A percentile compares a stretch with the other conserved stretches of the same genome.
These are phyloP conservation scores for Fregata magnificens DNA, from an alignment of 2,113 vertebrate species.

Conservation along the genomic window DNA sequence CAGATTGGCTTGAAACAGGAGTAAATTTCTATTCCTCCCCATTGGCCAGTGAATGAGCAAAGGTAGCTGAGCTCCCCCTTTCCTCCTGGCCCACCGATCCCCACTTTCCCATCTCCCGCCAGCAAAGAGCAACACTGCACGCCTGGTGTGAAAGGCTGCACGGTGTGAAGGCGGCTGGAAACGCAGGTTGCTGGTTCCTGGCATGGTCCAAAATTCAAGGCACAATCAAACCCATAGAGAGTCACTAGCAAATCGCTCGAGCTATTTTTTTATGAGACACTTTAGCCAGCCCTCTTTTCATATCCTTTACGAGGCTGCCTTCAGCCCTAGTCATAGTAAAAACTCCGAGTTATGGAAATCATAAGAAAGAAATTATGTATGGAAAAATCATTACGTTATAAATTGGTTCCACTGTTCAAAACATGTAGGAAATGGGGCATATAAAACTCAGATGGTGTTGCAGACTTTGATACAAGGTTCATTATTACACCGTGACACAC, in stretches of 20 bases:
- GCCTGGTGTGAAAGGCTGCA: not conserved
- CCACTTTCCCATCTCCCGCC: not conserved
- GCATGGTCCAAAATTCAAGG: not conserved
- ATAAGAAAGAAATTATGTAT: conserved; percentile 80
- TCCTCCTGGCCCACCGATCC: not conserved
- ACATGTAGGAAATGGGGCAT: conserved; percentile 78
- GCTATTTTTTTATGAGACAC: conserved; percentile 63
- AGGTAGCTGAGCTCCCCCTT: not conserved
- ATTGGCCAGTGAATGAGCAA: not conserved
- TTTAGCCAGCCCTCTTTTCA: conserved; percentile 54
- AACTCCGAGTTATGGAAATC: conserved; percentile 73
- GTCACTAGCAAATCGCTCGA: conserved; percentile 23
- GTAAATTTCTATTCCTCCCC: conserved; percentile 19
- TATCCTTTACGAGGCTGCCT: conserved; percentile 57
- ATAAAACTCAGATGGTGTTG: conserved; percentile 77
- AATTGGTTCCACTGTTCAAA: conserved; percentile 79
- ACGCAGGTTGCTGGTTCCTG: not conserved
- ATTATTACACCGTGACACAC: conserved; percentile 70
- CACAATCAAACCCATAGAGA: conserved; percentile 36
- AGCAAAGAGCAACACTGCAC: not conserved
- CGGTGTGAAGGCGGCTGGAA: not conserved
- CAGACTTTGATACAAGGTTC: conserved; percentile 74
- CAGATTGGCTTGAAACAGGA: conserved; percentile 7
- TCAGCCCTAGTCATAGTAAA: conserved; percentile 52
- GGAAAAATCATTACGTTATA: conserved; percentile 83